A percentile compares a stretch with the other conserved stretches of the same genome.
Evolutionary conservation across 1,140 invertebrate species (phyloP).

Genomic region (Linepithema humile): DNA sequence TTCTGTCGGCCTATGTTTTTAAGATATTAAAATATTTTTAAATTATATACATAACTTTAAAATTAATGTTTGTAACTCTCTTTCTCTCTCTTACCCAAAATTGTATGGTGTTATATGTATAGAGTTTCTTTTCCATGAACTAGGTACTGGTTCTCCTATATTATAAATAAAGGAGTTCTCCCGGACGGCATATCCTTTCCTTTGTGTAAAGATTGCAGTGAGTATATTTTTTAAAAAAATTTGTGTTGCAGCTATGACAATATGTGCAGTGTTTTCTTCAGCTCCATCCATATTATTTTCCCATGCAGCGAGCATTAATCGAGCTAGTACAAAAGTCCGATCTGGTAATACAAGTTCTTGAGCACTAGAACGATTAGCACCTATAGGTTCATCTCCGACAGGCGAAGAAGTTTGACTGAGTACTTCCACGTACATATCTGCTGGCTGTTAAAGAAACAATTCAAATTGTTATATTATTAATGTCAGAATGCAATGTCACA

Average conservation of each 20-base stretch:
- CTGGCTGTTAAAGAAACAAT: conserved; percentile 71
- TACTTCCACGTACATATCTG: conserved; percentile 82
- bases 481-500: conserved; percentile 76
- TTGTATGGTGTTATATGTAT: conserved; percentile 75
- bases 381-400: conserved; percentile 82
- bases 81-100: conserved; percentile 67
- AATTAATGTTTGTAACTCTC: neutral
- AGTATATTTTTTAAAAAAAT: conserved; percentile 92
- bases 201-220: conserved; percentile 88
- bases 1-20: conserved; percentile 71
- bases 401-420: conserved; percentile 80
- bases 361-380: conserved; percentile 85
- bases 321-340: conserved; percentile 90
- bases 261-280: conserved; percentile 90
- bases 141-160: conserved; percentile 88
- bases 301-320: conserved; percentile 92
- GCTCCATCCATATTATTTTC: conserved; percentile 92
- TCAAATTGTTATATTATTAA: neutral
- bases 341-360: conserved; percentile 91
- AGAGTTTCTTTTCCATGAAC: conserved; percentile 89
- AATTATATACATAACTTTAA: neutral
- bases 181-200: conserved; percentile 89
- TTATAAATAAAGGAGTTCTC: conserved; percentile 90
- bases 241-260: conserved; percentile 90
- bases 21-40: neutral